A percentile compares a stretch with the other conserved stretches of the same genome.
Conservation (phyloP, 2,113 vertebrate genomes). For the Delphinapterus leucas region DNA sequence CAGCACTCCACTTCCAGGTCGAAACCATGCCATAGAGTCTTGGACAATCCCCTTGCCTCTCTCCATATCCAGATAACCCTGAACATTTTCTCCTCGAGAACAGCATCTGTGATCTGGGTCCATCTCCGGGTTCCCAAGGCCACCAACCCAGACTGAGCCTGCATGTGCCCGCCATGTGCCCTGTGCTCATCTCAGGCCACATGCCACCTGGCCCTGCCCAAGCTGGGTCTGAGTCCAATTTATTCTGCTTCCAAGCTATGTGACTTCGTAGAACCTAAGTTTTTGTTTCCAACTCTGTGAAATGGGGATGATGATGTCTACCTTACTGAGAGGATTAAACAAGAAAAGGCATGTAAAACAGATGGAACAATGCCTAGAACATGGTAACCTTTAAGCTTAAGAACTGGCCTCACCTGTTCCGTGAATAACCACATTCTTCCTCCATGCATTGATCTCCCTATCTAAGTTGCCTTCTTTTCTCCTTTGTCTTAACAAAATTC, state of each 20-base stretch:
- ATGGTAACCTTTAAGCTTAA: background rate
- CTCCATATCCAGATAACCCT: background rate
- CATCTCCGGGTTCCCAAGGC: background rate
- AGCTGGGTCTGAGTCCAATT: background rate
- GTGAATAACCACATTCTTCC: background rate
- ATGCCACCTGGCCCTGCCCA: rapidly evolving
- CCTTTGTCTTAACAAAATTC: background rate
- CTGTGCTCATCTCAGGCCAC: background rate
- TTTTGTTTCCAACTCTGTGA: background rate
- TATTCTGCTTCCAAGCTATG: background rate
- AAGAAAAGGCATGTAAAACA: background rate
- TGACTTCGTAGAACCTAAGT: background rate
- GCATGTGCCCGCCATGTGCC: rapidly evolving
- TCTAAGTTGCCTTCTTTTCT: background rate
- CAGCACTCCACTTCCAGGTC: background rate
- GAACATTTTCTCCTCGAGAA: background rate
- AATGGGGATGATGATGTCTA: background rate
- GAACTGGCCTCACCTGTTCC: background rate
- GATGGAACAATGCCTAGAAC: background rate
- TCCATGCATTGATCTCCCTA: background rate
- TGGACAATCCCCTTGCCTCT: background rate
- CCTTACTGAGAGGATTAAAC: background rate
- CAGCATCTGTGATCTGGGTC: background rate
- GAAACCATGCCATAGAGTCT: background rate
- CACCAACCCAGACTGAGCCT: background rate